Conservation (phyloP, 2,888 invertebrate species). For the Scaptomyza caliginosa region DNA sequence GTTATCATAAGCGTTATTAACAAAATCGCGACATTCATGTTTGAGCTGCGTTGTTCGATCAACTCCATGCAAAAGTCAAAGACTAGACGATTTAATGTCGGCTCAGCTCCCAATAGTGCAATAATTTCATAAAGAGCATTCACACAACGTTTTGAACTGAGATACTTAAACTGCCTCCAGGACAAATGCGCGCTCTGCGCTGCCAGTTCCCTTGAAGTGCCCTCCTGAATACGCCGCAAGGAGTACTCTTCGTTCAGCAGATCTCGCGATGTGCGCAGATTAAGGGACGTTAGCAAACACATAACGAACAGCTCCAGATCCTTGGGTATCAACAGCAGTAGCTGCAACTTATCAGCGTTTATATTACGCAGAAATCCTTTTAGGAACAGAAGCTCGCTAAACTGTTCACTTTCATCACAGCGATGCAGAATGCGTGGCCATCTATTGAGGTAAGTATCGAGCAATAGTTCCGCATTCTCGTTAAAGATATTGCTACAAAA, state of each 20-base stretch:
- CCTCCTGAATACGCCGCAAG: constrained; percentile 49
- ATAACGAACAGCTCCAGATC: constrained; percentile 86
- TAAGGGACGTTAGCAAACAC: constrained; percentile 85
- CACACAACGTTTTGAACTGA: constrained; percentile 85
- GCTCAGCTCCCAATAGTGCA: constrained; percentile 85
- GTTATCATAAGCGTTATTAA: constrained; percentile 72
- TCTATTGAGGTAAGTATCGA: constrained; percentile 86
- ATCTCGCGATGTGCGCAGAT: constrained; percentile 85
- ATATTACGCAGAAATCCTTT: constrained; percentile 88
- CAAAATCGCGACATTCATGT: constrained; percentile 86
- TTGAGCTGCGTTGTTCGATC: constrained; percentile 85
- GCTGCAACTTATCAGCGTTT: constrained; percentile 85
- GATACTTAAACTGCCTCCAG: constrained; percentile 88
- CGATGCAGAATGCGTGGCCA: constrained; percentile 88
- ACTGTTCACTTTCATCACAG: constrained; percentile 87
- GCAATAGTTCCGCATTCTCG: constrained; percentile 85
- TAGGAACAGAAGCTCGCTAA: constrained; percentile 87
- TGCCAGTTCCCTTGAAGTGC: constrained; percentile 72
- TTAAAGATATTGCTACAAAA: constrained; percentile 70
- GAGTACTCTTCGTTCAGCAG: constrained; percentile 85
- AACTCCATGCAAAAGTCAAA: constrained; percentile 87
- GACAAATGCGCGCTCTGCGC: constrained; percentile 83
- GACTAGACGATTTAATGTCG: constrained; percentile 85
- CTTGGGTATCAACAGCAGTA: constrained; percentile 85
- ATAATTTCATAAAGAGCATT: constrained; percentile 86